Conservation (phyloP, 1,140 invertebrate genomes). For the Popillia japonica region DNA sequence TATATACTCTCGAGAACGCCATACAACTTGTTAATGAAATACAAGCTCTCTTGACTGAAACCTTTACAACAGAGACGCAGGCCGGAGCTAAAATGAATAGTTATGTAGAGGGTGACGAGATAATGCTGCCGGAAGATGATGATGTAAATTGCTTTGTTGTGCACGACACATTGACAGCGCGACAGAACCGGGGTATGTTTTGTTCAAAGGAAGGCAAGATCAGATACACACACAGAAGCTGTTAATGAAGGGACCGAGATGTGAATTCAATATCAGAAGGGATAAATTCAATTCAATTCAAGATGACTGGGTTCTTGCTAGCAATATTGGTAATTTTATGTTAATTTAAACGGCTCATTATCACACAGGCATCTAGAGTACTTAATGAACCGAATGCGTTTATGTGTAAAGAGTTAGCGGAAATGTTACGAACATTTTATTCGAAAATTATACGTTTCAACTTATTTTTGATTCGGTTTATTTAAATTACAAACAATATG, state of each 20-base stretch:
- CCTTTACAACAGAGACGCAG: background rate
- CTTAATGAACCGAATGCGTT: too few species aligned
- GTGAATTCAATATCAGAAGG: background rate
- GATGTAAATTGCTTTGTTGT: constrained; percentile 11
- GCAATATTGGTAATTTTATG: too few species aligned
- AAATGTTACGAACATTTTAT: too few species aligned
- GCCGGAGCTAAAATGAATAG: background rate
- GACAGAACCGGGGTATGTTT: background rate
- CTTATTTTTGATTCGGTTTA: too few species aligned
- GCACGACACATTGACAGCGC: background rate
- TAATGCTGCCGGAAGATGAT: background rate
- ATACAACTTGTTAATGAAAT: constrained; percentile 15
- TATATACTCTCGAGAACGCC: background rate
- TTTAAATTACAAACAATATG: too few species aligned
- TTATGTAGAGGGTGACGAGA: background rate
- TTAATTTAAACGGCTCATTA: too few species aligned
- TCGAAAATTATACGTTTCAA: too few species aligned
- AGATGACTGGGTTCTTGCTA: too few species aligned
- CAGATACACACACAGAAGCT: background rate
- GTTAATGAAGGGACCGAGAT: background rate
- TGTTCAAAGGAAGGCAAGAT: background rate
- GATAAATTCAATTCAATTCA: background rate
- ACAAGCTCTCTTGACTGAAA: constrained; percentile 1
- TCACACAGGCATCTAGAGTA: too few species aligned
- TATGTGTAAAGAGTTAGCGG: too few species aligned